phyloP scores from a whole-genome alignment of 2,888 invertebrate species.

The Anorthoa munda region DNA sequence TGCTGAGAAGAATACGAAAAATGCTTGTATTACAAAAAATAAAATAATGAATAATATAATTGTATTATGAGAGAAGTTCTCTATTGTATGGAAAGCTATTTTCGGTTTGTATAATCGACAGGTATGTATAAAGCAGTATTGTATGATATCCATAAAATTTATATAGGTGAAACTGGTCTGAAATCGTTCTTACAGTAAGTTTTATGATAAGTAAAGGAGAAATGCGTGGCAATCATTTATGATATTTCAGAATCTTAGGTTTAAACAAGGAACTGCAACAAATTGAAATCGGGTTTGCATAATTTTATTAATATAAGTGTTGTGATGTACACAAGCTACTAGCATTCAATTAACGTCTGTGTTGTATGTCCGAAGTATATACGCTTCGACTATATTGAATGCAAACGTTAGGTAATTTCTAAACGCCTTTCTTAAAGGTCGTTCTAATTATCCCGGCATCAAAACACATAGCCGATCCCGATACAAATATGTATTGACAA shows the following conservation, averaged over 20 bases:
- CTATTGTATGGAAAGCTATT: no score
- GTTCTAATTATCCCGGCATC: not conserved
- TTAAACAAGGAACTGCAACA: slow-evolving; percentile 1
- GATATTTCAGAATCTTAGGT: not conserved
- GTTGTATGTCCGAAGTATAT: not conserved
- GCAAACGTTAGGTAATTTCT: slow-evolving; percentile 10
- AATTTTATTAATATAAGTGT: not conserved
- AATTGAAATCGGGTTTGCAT: slow-evolving; percentile 20
- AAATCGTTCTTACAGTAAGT: not conserved
- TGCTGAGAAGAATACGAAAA: no score
- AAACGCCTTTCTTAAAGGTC: slow-evolving; percentile 11
- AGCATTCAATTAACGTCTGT: not conserved
- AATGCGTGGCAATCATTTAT: no score
- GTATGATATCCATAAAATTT: no score
- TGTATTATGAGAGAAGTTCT: no score
- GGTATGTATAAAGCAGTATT: no score
- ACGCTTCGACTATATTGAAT: not conserved
- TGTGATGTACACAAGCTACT: not conserved
- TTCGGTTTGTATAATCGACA: no score
- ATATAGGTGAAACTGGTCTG: no score
- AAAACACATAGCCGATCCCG: slow-evolving; percentile 13
- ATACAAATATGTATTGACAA: slow-evolving; percentile 36
- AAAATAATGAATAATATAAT: no score
- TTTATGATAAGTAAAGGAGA: no score
- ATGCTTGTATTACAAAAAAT: no score